phyloP scores from a whole-genome alignment of 2,797 vertebrate genomes.

The Neostethus bicornis region DNA sequence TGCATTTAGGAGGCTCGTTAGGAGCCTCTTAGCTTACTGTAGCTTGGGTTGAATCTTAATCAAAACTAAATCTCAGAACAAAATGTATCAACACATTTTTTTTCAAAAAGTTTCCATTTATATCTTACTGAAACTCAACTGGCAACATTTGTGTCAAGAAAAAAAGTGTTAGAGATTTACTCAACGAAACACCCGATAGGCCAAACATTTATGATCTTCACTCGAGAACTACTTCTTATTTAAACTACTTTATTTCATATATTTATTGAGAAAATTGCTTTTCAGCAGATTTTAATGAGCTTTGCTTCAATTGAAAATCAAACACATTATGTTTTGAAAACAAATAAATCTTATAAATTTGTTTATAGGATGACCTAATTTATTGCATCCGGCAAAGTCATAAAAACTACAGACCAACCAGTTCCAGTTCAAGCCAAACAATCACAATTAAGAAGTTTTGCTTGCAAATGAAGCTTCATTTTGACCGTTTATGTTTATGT shows the following conservation, averaged over 20 bases:
- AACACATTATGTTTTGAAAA: neutral
- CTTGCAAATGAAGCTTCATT: too few species aligned
- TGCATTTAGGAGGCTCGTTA: too few species aligned
- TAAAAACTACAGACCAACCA: slow-evolving; percentile 20
- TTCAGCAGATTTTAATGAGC: neutral
- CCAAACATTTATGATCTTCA: neutral
- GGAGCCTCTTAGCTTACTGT: too few species aligned
- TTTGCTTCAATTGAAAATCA: neutral
- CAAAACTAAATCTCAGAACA: too few species aligned
- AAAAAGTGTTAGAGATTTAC: too few species aligned
- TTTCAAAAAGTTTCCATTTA: neutral
- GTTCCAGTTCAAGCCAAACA: slow-evolving; percentile 39
- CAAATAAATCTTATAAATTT: slow-evolving; percentile 6
- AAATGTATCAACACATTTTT: too few species aligned
- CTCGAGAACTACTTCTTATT: neutral
- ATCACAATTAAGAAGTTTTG: slow-evolving; percentile 20
- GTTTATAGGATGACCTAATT: slow-evolving; percentile 16
- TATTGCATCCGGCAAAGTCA: slow-evolving; percentile 23
- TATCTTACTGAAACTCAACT: neutral
- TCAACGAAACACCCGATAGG: neutral
- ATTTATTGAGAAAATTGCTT: neutral
- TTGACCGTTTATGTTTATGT: too few species aligned
- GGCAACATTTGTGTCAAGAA: too few species aligned
- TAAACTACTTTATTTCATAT: neutral
- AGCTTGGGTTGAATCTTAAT: too few species aligned